phyloP scores from a whole-genome alignment of 2,888 invertebrate genomes.

The Buathra laborator region DNA sequence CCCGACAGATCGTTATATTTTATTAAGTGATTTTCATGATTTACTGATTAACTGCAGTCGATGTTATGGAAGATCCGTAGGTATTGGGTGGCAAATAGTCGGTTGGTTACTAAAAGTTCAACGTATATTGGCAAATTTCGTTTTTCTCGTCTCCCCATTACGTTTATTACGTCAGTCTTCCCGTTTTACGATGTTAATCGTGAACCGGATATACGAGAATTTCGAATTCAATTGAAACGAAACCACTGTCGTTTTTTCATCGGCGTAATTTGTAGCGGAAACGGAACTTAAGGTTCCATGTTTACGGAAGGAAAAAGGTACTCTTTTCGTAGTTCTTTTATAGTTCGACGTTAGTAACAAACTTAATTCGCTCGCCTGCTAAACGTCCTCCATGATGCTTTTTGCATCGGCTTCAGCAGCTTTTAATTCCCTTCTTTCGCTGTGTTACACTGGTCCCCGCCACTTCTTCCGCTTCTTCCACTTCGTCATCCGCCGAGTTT shows the following conservation, averaged over 20 bases:
- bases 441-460: slow-evolving; percentile 1
- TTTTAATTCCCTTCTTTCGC: slow-evolving; percentile 17
- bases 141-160: background rate
- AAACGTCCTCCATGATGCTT: slow-evolving; percentile 35
- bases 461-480: slow-evolving; percentile 37
- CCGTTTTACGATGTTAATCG: slow-evolving; percentile 61
- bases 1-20: no score
- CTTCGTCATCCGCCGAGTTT: slow-evolving; percentile 62
- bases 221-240: slow-evolving; percentile 22
- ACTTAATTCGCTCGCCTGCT: slow-evolving; percentile 51
- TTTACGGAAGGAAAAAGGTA: no score
- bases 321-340: no score
- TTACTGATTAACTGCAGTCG: no score
- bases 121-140: no score
- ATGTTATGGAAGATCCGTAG: no score
- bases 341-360: slow-evolving; percentile 11
- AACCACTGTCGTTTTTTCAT: slow-evolving; percentile 8
- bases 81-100: no score
- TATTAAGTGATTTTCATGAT: no score
- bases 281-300: background rate
- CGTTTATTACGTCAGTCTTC: slow-evolving; percentile 34
- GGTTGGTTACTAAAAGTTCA: no score
- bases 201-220: slow-evolving; percentile 21
- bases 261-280: slow-evolving; percentile 3
- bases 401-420: slow-evolving; percentile 7